phyloP scores from a whole-genome alignment of 2,113 vertebrate species.

The Rhizomys pruinosus region DNA sequence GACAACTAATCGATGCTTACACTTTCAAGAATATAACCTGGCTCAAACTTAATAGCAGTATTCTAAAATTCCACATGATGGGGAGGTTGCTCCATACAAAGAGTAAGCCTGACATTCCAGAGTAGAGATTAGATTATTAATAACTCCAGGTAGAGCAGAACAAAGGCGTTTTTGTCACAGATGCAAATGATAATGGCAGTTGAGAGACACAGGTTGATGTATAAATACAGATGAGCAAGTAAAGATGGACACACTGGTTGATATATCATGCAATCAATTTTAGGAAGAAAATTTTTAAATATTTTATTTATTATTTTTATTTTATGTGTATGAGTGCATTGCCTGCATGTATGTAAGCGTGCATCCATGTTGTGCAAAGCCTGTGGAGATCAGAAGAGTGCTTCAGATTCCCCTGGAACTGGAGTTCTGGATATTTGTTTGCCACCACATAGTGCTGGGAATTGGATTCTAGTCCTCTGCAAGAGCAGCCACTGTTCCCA shows the following conservation, averaged over 20 bases:
- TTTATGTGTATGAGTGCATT: no score
- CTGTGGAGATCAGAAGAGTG: no score
- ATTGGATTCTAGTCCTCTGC: no score
- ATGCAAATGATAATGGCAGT: not conserved
- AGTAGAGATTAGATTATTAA: not conserved
- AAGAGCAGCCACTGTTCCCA: no score
- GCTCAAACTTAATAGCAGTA: constrained; percentile 45
- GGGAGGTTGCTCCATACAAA: constrained; percentile 35
- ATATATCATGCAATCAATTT: not conserved
- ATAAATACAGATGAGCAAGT: no score
- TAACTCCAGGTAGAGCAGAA: not conserved
- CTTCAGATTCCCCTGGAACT: no score
- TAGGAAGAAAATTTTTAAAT: not conserved
- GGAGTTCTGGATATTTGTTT: no score
- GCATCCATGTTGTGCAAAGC: no score
- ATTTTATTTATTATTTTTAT: no score
- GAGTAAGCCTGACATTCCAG: not conserved
- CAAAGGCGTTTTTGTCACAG: not conserved
- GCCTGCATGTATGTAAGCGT: no score
- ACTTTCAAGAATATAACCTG: not conserved
- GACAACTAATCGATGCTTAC: no score
- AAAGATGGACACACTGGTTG: not conserved
- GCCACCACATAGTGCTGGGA: no score
- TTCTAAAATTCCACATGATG: constrained; percentile 47
- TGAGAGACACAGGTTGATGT: not conserved